Conservation (phyloP, 1,140 invertebrate species). For the Coelopa frigida region DNA sequence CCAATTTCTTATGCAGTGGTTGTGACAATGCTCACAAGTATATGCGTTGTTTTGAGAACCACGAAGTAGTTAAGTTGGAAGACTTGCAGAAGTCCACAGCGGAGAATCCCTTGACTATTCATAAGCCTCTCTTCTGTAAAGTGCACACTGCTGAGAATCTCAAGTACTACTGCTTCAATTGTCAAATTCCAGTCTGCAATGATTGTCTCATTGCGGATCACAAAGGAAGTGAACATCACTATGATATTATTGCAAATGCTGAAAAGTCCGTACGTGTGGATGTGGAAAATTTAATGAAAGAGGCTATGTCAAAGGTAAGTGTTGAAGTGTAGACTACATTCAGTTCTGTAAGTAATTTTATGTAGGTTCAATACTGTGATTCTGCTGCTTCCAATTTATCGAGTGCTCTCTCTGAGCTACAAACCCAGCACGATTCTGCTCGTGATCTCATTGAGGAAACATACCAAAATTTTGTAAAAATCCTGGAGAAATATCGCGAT, state of each 20-base stretch:
- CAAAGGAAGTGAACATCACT: conserved; percentile 67
- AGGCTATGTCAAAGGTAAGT: conserved; percentile 57
- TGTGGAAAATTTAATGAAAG: conserved; percentile 60
- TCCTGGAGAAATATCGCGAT: conserved; percentile 72
- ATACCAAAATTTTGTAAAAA: conserved; percentile 73
- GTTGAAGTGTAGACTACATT: background rate
- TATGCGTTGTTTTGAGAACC: conserved; percentile 91
- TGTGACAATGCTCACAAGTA: conserved; percentile 90
- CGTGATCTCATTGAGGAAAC: conserved; percentile 77
- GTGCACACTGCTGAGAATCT: conserved; percentile 69
- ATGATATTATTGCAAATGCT: conserved; percentile 66
- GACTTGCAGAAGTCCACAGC: conserved; percentile 69
- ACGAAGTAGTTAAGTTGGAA: conserved; percentile 80
- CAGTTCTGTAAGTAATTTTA: background rate
- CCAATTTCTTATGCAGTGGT: conserved; percentile 85
- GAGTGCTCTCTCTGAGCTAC: conserved; percentile 73
- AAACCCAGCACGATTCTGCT: conserved; percentile 79
- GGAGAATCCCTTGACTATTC: conserved; percentile 59
- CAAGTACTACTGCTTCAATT: conserved; percentile 75
- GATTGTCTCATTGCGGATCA: conserved; percentile 75
- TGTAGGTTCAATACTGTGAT: conserved; percentile 59
- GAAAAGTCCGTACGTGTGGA: conserved; percentile 69
- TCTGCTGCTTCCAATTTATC: conserved; percentile 64
- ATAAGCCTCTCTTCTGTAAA: conserved; percentile 74
- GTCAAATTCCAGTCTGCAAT: conserved; percentile 73